These are phyloP conservation scores for Dolichoris vasculosae DNA, from an alignment of 1,140 invertebrate genomes.

Conservation along the genomic window DNA sequence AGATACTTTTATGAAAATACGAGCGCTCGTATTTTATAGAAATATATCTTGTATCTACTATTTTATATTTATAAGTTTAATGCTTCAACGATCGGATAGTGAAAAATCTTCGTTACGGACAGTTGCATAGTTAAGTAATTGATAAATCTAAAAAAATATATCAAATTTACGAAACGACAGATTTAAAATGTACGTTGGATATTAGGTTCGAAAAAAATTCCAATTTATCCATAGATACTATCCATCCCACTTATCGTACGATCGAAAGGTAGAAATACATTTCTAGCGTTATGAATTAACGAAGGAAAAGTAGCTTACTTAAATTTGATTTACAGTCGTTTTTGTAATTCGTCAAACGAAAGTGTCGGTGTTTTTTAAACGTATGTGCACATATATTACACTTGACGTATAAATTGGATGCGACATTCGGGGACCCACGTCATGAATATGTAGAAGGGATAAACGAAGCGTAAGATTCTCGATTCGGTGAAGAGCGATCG, in stretches of 20 bases:
- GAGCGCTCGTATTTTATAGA: no score
- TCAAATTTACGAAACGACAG: no score
- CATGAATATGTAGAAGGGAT: not conserved
- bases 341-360: not conserved
- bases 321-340: not conserved
- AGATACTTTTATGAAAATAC: no score
- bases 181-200: no score
- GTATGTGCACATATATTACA: not conserved
- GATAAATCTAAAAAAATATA: no score
- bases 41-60: no score
- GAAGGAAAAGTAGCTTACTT: not conserved
- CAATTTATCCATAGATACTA: no score
- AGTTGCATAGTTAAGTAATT: no score
- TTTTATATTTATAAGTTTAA: no score
- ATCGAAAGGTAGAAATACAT: not conserved
- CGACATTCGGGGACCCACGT: not conserved
- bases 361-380: not conserved
- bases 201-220: no score
- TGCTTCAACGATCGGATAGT: no score
- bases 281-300: not conserved
- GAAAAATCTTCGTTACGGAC: no score
- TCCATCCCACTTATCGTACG: not conserved
- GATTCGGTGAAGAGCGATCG: not conserved
- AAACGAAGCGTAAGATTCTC: conserved; percentile 13
- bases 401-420: not conserved